Evolutionary conservation across 1,140 invertebrate species (phyloP).

Genomic region (Trichonephila clavipes): DNA sequence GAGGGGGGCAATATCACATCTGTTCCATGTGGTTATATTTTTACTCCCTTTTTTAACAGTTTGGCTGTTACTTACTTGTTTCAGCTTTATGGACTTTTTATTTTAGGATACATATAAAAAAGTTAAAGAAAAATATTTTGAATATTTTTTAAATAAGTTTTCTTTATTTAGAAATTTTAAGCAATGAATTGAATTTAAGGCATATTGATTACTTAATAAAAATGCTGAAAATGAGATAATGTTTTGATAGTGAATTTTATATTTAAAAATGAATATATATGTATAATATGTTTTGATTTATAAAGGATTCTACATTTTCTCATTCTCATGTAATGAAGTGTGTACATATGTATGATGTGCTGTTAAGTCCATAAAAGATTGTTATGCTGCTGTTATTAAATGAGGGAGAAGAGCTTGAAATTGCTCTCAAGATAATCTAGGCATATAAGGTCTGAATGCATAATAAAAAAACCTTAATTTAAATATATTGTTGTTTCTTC

Average conservation of each 20-base stretch:
- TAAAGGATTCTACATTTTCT: background rate
- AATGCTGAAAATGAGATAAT: background rate
- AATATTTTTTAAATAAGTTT: background rate
- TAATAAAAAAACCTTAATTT: no score
- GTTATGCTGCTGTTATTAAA: background rate
- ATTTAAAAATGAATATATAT: conserved; percentile 36
- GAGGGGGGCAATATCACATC: no score
- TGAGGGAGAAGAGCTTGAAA: background rate
- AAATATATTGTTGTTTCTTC: no score
- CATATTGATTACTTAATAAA: background rate
- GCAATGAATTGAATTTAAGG: background rate
- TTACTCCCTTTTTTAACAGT: background rate
- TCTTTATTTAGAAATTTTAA: background rate
- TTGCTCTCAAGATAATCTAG: no score
- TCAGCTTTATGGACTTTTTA: background rate
- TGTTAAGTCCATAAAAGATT: conserved; percentile 21
- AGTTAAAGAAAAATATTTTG: background rate
- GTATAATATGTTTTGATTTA: background rate
- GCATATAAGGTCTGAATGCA: no score
- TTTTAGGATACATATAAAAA: background rate
- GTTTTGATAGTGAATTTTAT: conserved; percentile 39
- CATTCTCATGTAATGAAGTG: background rate
- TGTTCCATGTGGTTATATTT: no score
- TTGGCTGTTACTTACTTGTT: background rate
- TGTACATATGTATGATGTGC: conserved; percentile 30